Base-by-base conservation (phyloP, 2,888 invertebrate species). In the Clostera curtula region DNA sequence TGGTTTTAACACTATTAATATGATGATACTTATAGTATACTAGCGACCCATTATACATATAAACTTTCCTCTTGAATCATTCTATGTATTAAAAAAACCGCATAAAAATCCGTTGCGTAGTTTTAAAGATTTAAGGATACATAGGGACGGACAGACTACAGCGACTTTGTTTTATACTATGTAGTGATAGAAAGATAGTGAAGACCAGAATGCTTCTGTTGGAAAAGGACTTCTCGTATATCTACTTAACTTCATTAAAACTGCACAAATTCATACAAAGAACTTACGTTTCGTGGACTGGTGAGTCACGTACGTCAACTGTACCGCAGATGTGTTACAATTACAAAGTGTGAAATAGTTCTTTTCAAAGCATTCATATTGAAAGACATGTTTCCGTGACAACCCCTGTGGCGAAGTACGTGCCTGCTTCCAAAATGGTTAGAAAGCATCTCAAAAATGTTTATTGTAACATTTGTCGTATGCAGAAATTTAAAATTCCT, bases 391-490 rank as follows among this genome's bases (percentile, higher is more conserved):
- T 31, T 43, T 49, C 56, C 51, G 53, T 47, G 61, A 61, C 59
- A 62, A 62, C 63, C 57, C 71, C 71, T 55, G 65, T 47, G 36
- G 71, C 53, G 71, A 53, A 60, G 61, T 72, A 79, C 75, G 77
- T 80, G 75, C 69, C 55, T 53, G 58, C 68, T 64, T 61, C 72
- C 71, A 73, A 75, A 71, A 80, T 77, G 76, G 71, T 72, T 55
- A 53, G 60, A 58, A 66, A 66, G 77, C 65, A 79, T 82, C 71
- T 77, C 65, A 66, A 65, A 74, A 77, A 80, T 82, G 77, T 77
- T 76, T 76, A 75, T 80, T 75, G 79, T 77, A 71, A 63, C 69
- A 64, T 75, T 72, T 69, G 69, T 70, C 67, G 62, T 54, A 54
- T 65, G 63, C 57, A 60, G 58, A 57, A 63, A 59, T 62, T 61